These are phyloP conservation scores for Amaurobius ferox DNA, from an alignment of 2,888 invertebrate genomes.

Conservation along the genomic window DNA sequence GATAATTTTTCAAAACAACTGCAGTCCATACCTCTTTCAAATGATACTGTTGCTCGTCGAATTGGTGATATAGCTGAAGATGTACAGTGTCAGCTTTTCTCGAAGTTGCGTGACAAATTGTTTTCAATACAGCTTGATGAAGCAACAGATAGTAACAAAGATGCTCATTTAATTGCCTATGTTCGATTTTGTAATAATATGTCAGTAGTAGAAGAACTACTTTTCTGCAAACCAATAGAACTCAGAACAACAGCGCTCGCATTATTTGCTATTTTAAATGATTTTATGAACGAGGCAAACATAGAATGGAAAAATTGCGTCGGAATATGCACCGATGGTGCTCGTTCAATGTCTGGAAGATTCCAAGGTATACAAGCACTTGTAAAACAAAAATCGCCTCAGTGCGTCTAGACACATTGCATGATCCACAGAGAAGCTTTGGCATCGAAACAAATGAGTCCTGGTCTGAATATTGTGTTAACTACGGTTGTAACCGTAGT, in stretches of 20 bases:
- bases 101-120: conserved; percentile 2
- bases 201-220: conserved; percentile 28
- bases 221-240: conserved; percentile 35
- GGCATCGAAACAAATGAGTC: conserved; percentile 32
- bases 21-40: conserved; percentile 31
- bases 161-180: conserved; percentile 32
- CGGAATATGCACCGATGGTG: conserved; percentile 56
- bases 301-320: conserved; percentile 56
- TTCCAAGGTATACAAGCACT: no score
- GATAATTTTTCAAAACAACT: conserved; percentile 18
- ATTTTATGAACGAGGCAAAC: conserved; percentile 46
- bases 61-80: conserved; percentile 41
- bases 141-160: conserved; percentile 37
- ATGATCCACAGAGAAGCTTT: conserved; percentile 37
- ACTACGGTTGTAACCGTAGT: conserved; percentile 29
- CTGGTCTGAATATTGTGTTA: conserved; percentile 34
- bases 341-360: conserved; percentile 52
- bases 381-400: no score
- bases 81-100: conserved; percentile 36
- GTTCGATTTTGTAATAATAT: conserved; percentile 32
- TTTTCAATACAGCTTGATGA: conserved; percentile 24
- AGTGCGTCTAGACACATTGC: neutral
- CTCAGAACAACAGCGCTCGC: conserved; percentile 31
- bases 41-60: conserved; percentile 40
- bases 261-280: conserved; percentile 32